Conservation (phyloP, 2,888 invertebrate species). For the Eutolmus rufibarbis region DNA sequence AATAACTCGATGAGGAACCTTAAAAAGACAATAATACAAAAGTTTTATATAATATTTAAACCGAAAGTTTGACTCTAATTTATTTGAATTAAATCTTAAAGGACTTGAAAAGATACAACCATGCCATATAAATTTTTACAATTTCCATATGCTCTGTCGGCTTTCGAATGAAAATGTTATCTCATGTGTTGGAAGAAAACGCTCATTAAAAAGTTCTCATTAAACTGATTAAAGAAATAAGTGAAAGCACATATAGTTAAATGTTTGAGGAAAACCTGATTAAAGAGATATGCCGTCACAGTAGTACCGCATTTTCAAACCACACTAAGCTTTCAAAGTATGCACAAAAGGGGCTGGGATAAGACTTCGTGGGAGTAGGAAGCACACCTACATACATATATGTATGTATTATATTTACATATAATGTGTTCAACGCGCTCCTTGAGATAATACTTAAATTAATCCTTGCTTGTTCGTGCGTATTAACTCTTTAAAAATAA, state of each 20-base stretch:
- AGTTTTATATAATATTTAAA: not conserved
- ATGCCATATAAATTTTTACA: no score
- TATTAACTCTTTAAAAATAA: not conserved
- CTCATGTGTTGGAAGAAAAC: not conserved
- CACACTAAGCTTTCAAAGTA: not conserved
- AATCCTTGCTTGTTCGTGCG: not conserved
- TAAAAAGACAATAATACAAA: no score
- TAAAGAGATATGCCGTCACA: not conserved
- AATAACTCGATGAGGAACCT: no score
- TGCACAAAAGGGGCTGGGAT: not conserved
- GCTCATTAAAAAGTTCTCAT: not conserved
- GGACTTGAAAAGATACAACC: no score
- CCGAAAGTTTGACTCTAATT: not conserved
- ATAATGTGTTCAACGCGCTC: not conserved
- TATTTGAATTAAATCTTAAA: not conserved
- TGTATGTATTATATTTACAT: no score
- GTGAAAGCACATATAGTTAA: not conserved
- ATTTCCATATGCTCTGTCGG: not conserved
- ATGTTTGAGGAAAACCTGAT: not conserved
- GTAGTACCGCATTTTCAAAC: no score
- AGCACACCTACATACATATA: not conserved
- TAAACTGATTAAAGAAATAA: not conserved
- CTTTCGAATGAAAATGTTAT: not conserved
- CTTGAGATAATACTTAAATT: not conserved
- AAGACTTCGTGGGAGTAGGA: not conserved